Conservation (phyloP, 2,888 invertebrate genomes). For the Odontomyia ornata region DNA sequence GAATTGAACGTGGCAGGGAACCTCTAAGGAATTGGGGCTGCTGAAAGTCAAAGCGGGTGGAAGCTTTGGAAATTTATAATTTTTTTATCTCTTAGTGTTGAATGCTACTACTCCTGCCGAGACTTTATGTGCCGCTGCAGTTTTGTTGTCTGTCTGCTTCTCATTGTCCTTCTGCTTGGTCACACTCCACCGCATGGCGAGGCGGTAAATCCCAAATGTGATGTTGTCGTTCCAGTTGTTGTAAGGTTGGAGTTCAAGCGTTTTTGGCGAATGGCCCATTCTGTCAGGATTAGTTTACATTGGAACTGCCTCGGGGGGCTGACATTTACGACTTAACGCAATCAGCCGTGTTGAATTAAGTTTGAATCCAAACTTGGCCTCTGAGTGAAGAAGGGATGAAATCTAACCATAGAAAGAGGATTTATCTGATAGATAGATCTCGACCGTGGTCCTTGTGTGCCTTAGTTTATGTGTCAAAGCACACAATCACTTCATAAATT, state of each 20-base stretch:
- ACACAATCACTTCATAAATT: conserved; percentile 39
- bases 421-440: conserved; percentile 1
- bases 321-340: conserved; percentile 45
- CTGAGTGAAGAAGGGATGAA: not conserved
- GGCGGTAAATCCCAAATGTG: conserved; percentile 24
- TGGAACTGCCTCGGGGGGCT: conserved; percentile 25
- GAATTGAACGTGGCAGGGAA: not conserved
- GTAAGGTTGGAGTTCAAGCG: conserved; percentile 27
- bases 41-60: conserved; percentile 41
- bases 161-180: conserved; percentile 6
- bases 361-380: not conserved
- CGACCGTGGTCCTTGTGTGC: conserved; percentile 5
- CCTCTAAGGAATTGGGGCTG: conserved; percentile 21
- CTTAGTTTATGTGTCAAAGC: conserved; percentile 28
- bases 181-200: not conserved
- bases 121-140: conserved; percentile 42
- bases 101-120: not conserved
- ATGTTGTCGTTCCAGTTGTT: conserved; percentile 34
- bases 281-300: conserved; percentile 42
- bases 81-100: conserved; percentile 3
- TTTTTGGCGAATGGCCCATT: conserved; percentile 41
- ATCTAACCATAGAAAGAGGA: not conserved
- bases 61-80: conserved; percentile 1
- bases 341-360: conserved; percentile 43
- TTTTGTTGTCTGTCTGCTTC: conserved; percentile 34